Evolutionary conservation across 2,888 invertebrate species (phyloP).

Genomic region (Limnephilus marmoratus): DNA sequence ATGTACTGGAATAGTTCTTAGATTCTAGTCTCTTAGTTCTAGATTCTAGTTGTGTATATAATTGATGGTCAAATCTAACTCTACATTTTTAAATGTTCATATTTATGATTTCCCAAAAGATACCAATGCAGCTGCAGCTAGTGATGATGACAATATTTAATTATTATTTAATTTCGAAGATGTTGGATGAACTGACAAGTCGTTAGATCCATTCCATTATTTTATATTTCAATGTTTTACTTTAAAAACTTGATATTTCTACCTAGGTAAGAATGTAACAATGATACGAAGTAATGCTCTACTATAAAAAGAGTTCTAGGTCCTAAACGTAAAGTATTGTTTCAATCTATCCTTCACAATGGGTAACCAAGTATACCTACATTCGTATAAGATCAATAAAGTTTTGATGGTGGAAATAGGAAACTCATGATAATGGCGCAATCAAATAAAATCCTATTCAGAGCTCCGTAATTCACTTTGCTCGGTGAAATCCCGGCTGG

Average conservation of each 20-base stretch:
- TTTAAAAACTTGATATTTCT: background rate
- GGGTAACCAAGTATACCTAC: constrained; percentile 20
- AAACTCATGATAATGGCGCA: constrained; percentile 22
- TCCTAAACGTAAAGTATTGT: background rate
- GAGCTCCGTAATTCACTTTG: constrained; percentile 50
- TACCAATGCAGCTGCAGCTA: background rate
- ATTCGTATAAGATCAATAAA: constrained; percentile 37
- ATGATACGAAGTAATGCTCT: background rate
- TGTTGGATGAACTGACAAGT: too few relatives aligned
- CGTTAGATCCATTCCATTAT: background rate
- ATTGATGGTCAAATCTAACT: too few relatives aligned
- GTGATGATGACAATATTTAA: background rate
- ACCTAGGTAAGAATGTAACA: background rate
- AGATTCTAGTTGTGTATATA: too few relatives aligned
- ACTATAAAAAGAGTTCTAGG: background rate
- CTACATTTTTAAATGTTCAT: background rate
- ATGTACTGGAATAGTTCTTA: too few relatives aligned
- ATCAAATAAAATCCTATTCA: constrained; percentile 52
- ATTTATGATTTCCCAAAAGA: background rate
- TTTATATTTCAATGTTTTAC: background rate
- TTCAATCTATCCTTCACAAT: constrained; percentile 12
- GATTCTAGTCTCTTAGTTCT: too few relatives aligned
- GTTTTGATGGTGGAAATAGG: constrained; percentile 46
- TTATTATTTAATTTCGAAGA: background rate
- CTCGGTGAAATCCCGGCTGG: constrained; percentile 19